phyloP scores from a whole-genome alignment of 1,140 invertebrate species.

The Streblospio benedicti region DNA sequence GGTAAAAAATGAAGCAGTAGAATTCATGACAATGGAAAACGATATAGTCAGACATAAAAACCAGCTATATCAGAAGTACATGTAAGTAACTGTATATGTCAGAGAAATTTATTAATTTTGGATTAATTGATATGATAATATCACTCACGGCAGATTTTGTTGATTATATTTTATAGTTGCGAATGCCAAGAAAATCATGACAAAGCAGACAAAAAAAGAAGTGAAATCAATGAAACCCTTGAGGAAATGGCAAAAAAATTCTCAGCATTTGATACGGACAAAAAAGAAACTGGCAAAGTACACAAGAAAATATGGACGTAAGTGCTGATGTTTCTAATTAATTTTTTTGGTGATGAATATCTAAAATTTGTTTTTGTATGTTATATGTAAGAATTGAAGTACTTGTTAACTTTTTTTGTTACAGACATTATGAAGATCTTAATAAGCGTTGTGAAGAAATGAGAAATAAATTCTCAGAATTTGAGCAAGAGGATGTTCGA shows the following conservation, averaged over 20 bases:
- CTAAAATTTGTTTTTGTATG: background rate
- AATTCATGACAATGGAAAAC: constrained; percentile 73
- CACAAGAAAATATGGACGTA: constrained; percentile 37
- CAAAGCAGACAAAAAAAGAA: constrained; percentile 34
- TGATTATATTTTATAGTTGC: constrained; percentile 22
- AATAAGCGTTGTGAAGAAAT: constrained; percentile 39
- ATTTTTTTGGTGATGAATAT: background rate
- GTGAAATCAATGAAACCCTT: constrained; percentile 34
- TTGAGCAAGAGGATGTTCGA: constrained; percentile 47
- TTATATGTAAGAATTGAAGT: background rate
- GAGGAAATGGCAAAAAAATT: constrained; percentile 33
- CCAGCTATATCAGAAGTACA: constrained; percentile 56
- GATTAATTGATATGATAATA: background rate
- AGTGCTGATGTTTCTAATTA: constrained; percentile 7
- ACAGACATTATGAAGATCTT: constrained; percentile 38
- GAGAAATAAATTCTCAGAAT: constrained; percentile 42
- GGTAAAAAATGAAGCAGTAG: constrained; percentile 77
- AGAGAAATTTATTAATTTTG: background rate
- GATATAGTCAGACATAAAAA: constrained; percentile 60
- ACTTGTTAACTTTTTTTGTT: constrained; percentile 32
- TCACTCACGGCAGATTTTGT: background rate
- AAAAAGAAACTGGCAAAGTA: constrained; percentile 33
- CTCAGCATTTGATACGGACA: constrained; percentile 29
- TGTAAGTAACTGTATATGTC: constrained; percentile 29
- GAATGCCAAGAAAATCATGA: constrained; percentile 34